A percentile compares a stretch with the other conserved stretches of the same genome.
Evolutionary conservation across 2,888 invertebrate genomes (phyloP).

Genomic region (Agrotis puta): DNA sequence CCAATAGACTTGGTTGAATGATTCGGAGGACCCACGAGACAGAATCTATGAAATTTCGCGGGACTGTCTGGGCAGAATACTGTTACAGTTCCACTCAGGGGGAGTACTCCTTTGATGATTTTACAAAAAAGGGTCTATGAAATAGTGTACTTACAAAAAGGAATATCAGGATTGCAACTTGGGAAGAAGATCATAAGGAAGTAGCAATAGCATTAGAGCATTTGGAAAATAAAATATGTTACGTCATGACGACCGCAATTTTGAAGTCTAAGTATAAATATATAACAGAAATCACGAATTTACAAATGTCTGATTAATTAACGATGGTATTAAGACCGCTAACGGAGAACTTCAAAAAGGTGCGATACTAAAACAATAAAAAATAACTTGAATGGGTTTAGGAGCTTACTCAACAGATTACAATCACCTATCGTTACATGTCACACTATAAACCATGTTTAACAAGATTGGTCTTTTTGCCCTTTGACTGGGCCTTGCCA

Average conservation of each 20-base stretch:
- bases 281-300: too few relatives aligned
- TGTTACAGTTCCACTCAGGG: too few relatives aligned
- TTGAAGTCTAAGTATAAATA: background rate
- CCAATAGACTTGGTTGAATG: too few relatives aligned
- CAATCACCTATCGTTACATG: background rate
- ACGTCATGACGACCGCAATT: background rate
- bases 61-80: too few relatives aligned
- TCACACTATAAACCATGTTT: background rate
- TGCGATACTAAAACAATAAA: too few relatives aligned
- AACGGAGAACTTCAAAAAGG: background rate
- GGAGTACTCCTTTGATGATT: too few relatives aligned
- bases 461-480: constrained; percentile 6
- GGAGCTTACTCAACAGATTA: background rate
- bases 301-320: too few relatives aligned
- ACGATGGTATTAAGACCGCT: background rate
- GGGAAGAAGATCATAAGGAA: background rate
- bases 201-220: background rate
- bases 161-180: too few relatives aligned
- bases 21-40: too few relatives aligned
- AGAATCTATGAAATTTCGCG: too few relatives aligned
- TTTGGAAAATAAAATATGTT: background rate
- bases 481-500: constrained; percentile 12
- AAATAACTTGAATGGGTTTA: background rate
- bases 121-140: too few relatives aligned
- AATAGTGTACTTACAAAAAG: too few relatives aligned